Base-by-base conservation (phyloP, 2,888 invertebrate genomes). In the Stictocephala bisonia region DNA sequence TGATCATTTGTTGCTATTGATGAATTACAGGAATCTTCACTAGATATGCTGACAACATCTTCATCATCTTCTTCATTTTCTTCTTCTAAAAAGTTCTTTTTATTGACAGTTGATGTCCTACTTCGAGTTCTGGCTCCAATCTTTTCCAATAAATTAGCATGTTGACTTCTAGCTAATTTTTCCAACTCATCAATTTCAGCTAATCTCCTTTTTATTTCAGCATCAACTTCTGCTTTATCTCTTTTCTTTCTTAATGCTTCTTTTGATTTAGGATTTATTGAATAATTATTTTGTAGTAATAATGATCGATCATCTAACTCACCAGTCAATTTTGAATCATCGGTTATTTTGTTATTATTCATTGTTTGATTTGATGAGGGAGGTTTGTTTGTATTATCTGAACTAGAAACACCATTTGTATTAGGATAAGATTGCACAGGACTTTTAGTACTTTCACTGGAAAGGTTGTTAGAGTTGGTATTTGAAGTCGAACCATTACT, bases 151-250 rank as follows among this genome's bases (percentile, higher is more conserved):
- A 64, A 31, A 64, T 41, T 64, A 2, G 40, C 41, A 64, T 64
- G 64, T 27, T 64, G 64, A 41, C 26, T 64, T 44, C 44, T 64
- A 3, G 64, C 64, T 9, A 64, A 27, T 22, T 64, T 64, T 64
- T 64, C 64, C n/a, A 64, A 44, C 18, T 64, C 64, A 44, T 64
- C 64, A 15, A 64, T 64, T 44, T 64, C 64, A 2, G 64, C 64
- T 18, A 64, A 44, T 11, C 64, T 64, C 27, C 64, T 40, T 26
- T 64, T 64, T 13, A 64, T 64, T 44, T 64, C 64, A 26, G 64
- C 64, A 64, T 64, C 64, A 26, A 64, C 64, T 64, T 64, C 64
- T n/a, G 64, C 64, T 64, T 64, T 64, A 64, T 64, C 64, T 26
- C 64, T 40, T 40, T 64, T 64, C 18, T 64, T 64, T 15, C 64